A percentile compares a stretch with the other conserved stretches of the same genome.
phyloP scores from a whole-genome alignment of 2,113 vertebrate genomes.

The Noctilio leporinus region DNA sequence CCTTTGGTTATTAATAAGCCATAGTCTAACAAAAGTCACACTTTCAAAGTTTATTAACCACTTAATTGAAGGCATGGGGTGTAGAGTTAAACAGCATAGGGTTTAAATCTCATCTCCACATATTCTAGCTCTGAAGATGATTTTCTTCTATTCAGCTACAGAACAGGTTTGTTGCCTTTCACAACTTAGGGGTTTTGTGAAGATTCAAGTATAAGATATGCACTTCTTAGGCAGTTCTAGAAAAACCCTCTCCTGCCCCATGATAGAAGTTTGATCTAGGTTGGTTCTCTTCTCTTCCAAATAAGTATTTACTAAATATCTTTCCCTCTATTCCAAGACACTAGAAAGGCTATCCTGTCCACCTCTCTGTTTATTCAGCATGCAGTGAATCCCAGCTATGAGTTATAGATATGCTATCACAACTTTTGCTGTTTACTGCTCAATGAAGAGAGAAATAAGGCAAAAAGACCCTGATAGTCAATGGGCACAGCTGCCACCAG shows the following conservation, averaged over 20 bases:
- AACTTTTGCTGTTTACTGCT: background rate
- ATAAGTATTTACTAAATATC: background rate
- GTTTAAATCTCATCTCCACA: background rate
- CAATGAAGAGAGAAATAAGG: background rate
- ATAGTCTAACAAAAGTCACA: slow-evolving; percentile 8
- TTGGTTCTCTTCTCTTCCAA: background rate
- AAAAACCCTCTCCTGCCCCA: background rate
- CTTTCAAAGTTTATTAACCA: slow-evolving; percentile 12
- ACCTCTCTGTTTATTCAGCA: background rate
- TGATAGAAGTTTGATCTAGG: background rate
- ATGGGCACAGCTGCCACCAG: background rate
- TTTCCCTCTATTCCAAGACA: background rate
- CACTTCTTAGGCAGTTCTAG: background rate
- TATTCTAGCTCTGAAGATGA: background rate
- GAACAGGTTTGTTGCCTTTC: background rate
- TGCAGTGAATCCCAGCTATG: background rate
- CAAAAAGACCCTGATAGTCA: background rate
- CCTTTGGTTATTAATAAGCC: background rate
- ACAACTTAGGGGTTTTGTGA: background rate
- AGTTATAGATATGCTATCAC: background rate
- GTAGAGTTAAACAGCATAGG: background rate
- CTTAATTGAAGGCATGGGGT: background rate
- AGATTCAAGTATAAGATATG: background rate
- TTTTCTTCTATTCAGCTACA: background rate
- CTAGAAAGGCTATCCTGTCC: background rate